Evolutionary conservation across 37 sponge, comb jelly and placozoan genomes (phyloP).

Genomic region (Geodia barretti): DNA sequence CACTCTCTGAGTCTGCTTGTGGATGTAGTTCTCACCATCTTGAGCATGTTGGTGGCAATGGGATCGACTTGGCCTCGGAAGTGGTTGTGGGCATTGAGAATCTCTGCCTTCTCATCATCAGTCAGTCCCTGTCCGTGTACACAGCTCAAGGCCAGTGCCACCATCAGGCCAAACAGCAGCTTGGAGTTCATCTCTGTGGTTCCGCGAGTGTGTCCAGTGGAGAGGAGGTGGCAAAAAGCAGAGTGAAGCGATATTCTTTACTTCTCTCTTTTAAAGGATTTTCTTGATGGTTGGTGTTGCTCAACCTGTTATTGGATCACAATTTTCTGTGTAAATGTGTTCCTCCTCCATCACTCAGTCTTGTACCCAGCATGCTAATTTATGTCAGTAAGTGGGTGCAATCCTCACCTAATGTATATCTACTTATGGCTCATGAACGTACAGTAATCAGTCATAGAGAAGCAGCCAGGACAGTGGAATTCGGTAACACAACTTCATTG

Average conservation of each 20-base stretch:
- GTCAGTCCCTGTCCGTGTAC: not conserved
- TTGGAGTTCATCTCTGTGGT: too few species aligned
- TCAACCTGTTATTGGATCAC: not conserved
- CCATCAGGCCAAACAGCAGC: not conserved
- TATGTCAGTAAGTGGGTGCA: too few species aligned
- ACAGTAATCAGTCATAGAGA: too few species aligned
- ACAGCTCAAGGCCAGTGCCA: not conserved
- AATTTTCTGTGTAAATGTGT: too few species aligned
- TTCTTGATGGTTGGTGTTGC: not conserved
- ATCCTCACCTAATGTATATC: not conserved
- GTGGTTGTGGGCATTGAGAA: slow-evolving; percentile 44
- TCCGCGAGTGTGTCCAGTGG: too few species aligned
- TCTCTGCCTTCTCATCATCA: slow-evolving; percentile 29
- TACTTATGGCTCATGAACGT: too few species aligned
- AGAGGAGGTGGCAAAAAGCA: too few species aligned
- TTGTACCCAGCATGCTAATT: too few species aligned
- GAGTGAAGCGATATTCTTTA: too few species aligned
- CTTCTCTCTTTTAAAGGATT: not conserved
- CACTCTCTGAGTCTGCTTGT: not conserved
- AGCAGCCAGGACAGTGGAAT: too few species aligned
- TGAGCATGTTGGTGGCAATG: slow-evolving; percentile 48
- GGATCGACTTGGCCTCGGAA: slow-evolving; percentile 39
- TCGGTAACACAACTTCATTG: too few species aligned
- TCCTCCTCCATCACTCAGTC: too few species aligned
- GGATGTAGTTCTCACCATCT: slow-evolving; percentile 19